Evolutionary conservation across 23 tunicate genomes (phyloP).

Genomic region (Botrylloides violaceus): DNA sequence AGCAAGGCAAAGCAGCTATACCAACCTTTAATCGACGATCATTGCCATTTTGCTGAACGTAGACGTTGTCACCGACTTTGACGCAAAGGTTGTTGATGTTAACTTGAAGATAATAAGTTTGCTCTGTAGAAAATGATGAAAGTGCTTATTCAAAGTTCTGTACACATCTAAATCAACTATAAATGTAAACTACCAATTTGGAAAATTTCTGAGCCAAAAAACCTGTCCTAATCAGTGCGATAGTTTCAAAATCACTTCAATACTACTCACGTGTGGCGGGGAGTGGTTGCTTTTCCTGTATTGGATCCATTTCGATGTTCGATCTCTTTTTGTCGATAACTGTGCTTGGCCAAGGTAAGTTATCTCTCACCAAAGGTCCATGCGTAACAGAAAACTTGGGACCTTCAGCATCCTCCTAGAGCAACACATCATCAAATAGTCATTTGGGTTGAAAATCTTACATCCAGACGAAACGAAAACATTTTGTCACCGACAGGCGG

Average conservation of each 20-base stretch:
- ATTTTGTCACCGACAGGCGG: too few relatives aligned
- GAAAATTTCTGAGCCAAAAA: neutral
- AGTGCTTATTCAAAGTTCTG: neutral
- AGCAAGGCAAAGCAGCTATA: neutral
- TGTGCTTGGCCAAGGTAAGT: conserved; percentile 55
- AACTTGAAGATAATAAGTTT: conserved; percentile 56
- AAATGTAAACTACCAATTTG: neutral
- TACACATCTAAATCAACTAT: neutral
- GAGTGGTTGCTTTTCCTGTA: neutral
- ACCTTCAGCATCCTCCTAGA: neutral
- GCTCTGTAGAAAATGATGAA: neutral
- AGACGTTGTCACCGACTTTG: conserved; percentile 84
- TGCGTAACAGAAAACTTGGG: conserved; percentile 11
- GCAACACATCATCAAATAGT: too few relatives aligned
- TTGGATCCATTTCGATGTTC: conserved; percentile 41
- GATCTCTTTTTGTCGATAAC: conserved; percentile 49
- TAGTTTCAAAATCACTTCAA: neutral
- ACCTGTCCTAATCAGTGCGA: neutral
- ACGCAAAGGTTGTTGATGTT: conserved; percentile 43
- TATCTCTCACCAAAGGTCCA: conserved; percentile 18
- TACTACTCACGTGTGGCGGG: too few relatives aligned
- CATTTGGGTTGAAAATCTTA: too few relatives aligned
- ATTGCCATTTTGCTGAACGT: conserved; percentile 29
- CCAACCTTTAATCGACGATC: conserved; percentile 41
- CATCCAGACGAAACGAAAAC: too few relatives aligned